phyloP scores from a whole-genome alignment of 92 coral and sea anemone genomes.

The Phenganax stokvisi region DNA sequence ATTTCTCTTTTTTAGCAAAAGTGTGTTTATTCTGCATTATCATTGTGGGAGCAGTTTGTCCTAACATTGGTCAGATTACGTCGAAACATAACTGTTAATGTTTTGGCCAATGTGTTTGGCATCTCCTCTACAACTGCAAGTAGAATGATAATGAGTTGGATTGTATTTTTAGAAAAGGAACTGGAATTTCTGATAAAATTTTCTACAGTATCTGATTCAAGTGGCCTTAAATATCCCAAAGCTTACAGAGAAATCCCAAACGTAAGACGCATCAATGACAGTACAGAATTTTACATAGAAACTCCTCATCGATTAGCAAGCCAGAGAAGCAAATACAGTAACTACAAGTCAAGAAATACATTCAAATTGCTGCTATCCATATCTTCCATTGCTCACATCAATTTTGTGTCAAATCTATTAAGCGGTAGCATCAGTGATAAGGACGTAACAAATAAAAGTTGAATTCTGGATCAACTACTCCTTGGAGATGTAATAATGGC shows the following conservation, averaged over 20 bases:
- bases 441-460: constrained; percentile 27
- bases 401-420: too few relatives aligned
- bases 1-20: constrained; percentile 4
- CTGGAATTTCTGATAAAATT: constrained; percentile 54
- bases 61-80: background rate
- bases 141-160: constrained; percentile 49
- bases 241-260: constrained; percentile 49
- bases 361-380: constrained; percentile 47
- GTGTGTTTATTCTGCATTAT: background rate
- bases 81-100: background rate
- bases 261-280: constrained; percentile 60
- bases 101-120: background rate
- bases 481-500: constrained; percentile 63
- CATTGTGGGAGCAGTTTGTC: background rate
- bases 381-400: too few relatives aligned
- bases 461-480: constrained; percentile 52
- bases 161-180: constrained; percentile 56
- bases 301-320: constrained; percentile 58
- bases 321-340: constrained; percentile 62
- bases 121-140: constrained; percentile 37
- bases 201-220: constrained; percentile 49
- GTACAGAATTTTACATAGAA: constrained; percentile 64
- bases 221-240: constrained; percentile 47
- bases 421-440: background rate
- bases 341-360: constrained; percentile 62